These are phyloP conservation scores for Drosophila pseudoobscura DNA, from an alignment of 1,140 invertebrate genomes.

Conservation along the genomic window DNA sequence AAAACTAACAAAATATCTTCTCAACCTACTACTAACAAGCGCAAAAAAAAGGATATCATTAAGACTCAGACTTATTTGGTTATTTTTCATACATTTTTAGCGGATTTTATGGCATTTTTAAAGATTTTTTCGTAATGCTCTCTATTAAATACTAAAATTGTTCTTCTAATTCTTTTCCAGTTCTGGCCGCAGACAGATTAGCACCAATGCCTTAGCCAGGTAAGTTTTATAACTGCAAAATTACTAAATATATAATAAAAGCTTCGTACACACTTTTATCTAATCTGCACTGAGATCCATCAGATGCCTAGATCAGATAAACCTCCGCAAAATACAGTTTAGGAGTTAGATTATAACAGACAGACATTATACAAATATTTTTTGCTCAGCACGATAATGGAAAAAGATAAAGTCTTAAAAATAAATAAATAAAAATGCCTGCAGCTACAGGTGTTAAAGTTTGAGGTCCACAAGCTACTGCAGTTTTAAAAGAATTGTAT, in stretches of 20 bases:
- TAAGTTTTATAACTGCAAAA: constrained; percentile 83
- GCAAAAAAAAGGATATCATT: constrained; percentile 1
- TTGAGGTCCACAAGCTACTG: too few species aligned
- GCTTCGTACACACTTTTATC: neutral
- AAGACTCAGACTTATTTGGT: neutral
- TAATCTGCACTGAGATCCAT: too few species aligned
- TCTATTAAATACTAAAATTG: constrained; percentile 14
- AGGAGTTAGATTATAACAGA: too few species aligned
- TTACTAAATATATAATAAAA: neutral
- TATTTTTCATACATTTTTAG: constrained; percentile 5
- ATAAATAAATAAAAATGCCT: too few species aligned
- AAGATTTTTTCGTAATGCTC: neutral
- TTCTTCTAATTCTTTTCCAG: constrained; percentile 85
- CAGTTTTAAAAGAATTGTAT: too few species aligned
- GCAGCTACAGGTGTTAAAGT: too few species aligned
- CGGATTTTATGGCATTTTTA: constrained; percentile 8
- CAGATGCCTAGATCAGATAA: too few species aligned
- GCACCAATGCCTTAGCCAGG: constrained; percentile 93
- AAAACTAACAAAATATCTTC: too few species aligned
- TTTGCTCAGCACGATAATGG: too few species aligned
- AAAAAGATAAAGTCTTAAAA: too few species aligned
- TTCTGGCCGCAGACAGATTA: constrained; percentile 89
- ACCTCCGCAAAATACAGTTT: too few species aligned
- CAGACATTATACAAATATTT: too few species aligned
- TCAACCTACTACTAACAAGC: neutral